Percentiles rank a stretch among this genome's conserved stretches.
These are phyloP conservation scores for Hoplias malabaricus DNA, from an alignment of 2,113 vertebrate genomes.

Conservation along the genomic window DNA sequence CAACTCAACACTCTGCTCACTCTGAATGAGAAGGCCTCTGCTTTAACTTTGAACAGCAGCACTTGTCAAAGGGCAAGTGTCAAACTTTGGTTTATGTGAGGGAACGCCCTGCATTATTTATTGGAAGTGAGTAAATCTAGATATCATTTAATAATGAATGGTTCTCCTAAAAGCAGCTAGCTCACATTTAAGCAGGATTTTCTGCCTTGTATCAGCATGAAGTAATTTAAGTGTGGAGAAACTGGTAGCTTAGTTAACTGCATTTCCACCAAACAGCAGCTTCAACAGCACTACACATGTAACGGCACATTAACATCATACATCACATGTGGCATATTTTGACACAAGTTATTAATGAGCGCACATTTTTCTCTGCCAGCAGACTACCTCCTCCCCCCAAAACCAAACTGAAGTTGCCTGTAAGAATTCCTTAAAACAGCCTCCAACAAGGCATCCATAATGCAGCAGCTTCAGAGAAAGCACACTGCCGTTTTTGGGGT, in stretches of 20 bases:
- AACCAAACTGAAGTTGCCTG: background rate
- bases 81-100: background rate
- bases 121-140: background rate
- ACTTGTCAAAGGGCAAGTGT: background rate
- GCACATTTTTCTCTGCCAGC: background rate
- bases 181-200: background rate
- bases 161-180: too few relatives aligned
- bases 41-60: background rate
- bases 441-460: background rate
- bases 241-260: slow-evolving; percentile 7
- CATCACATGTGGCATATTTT: slow-evolving; percentile 6
- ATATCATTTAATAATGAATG: background rate
- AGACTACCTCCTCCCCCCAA: background rate
- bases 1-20: too few relatives aligned
- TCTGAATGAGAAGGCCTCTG: too few relatives aligned
- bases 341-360: background rate
- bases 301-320: background rate
- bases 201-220: background rate
- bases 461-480: background rate
- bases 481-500: background rate
- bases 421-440: slow-evolving; percentile 5
- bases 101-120: background rate
- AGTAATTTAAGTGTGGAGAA: background rate
- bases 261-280: background rate
- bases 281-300: background rate